These are phyloP conservation scores for Acinonyx jubatus DNA, from an alignment of 2,113 vertebrate species.

Conservation along the genomic window DNA sequence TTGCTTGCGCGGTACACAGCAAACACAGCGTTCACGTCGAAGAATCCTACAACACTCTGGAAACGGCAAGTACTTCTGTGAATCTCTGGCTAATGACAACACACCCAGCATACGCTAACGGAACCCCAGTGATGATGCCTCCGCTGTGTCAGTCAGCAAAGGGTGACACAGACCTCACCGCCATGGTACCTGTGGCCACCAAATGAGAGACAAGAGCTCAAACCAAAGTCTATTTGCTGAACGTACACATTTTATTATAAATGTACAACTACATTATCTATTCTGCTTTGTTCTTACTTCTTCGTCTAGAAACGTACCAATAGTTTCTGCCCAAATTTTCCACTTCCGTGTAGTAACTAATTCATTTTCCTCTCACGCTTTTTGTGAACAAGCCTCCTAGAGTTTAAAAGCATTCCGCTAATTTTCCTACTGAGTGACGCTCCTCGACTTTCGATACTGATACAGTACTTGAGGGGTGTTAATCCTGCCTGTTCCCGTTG, in stretches of 20 bases:
- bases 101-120: rapidly evolving
- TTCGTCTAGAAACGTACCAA: not conserved
- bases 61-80: not conserved
- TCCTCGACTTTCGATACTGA: not conserved
- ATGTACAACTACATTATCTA: not conserved
- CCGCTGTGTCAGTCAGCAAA: not conserved
- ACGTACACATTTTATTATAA: not conserved
- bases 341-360: not conserved
- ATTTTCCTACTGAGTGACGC: not conserved
- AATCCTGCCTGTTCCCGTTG: not conserved
- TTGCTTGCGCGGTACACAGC: not conserved
- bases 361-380: not conserved
- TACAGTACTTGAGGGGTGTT: not conserved
- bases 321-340: not conserved
- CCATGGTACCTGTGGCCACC: not conserved
- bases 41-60: not conserved
- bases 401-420: not conserved
- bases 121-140: not conserved
- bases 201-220: not conserved
- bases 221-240: not conserved
- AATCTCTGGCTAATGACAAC: not conserved
- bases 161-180: not conserved
- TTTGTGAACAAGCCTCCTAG: not conserved
- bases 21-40: not conserved
- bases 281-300: not conserved